Conservation (phyloP, 2,888 invertebrate genomes). For the Luperina nickerlii region DNA sequence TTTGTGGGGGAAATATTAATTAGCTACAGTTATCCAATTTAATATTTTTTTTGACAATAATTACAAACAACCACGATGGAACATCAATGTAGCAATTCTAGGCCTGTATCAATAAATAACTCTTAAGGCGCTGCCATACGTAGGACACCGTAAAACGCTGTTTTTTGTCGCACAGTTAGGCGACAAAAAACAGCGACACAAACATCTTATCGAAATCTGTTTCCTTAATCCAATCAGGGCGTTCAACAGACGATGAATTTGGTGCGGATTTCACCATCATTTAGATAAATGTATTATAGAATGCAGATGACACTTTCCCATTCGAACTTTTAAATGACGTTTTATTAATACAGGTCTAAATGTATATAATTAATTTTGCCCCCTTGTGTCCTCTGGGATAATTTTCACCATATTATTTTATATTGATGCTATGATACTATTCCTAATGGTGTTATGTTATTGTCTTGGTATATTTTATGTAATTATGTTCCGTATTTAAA, state of each 20-base stretch:
- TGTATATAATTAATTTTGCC: conserved; percentile 5
- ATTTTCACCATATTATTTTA: conserved; percentile 20
- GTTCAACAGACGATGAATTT: background rate
- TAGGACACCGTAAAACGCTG: background rate
- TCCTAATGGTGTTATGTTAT: conserved; percentile 30
- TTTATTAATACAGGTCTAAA: conserved; percentile 34
- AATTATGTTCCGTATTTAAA: conserved; percentile 31
- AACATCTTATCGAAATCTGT: background rate
- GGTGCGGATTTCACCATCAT: background rate
- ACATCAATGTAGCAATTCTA: background rate
- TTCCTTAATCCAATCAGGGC: background rate
- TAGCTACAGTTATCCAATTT: background rate
- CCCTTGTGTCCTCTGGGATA: background rate
- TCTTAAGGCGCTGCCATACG: background rate
- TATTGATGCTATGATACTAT: conserved; percentile 30
- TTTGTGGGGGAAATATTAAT: conserved; percentile 24
- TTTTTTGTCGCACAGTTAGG: background rate
- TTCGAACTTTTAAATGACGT: background rate
- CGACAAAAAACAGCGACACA: no score
- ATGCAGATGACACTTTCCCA: background rate
- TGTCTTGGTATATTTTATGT: conserved; percentile 46
- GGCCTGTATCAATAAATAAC: conserved; percentile 27
- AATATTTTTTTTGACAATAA: background rate
- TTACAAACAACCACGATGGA: background rate
- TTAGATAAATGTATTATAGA: background rate